Conservation (phyloP, 2,797 vertebrate genomes). For the Acanthiza pusilla region DNA sequence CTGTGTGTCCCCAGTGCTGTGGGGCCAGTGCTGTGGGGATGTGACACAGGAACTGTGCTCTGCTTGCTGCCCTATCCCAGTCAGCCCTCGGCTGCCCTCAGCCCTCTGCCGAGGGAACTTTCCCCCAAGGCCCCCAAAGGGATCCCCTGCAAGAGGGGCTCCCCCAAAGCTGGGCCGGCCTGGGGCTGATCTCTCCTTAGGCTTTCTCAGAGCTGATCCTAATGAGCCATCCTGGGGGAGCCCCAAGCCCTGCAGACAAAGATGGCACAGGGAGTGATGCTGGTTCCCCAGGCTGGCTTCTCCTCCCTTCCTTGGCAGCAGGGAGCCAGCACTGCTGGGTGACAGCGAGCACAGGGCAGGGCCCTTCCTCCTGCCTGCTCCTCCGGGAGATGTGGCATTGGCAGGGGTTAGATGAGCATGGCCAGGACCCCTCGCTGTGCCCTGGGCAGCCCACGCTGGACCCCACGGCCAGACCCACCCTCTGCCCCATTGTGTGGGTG, state of each 20-base stretch:
- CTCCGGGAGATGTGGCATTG: rapidly evolving
- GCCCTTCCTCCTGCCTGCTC: rapidly evolving
- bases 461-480: not conserved
- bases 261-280: no score
- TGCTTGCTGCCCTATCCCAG: not conserved
- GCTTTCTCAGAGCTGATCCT: not conserved
- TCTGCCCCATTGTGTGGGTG: not conserved
- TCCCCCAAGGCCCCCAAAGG: not conserved
- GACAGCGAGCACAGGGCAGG: not conserved
- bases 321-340: not conserved
- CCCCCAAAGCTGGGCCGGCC: not conserved
- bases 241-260: not conserved
- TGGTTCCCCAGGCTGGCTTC: no score
- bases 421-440: rapidly evolving
- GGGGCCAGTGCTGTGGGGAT: not conserved
- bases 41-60: not conserved
- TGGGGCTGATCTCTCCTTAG: not conserved
- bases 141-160: not conserved
- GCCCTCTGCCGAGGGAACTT: not conserved
- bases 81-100: not conserved
- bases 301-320: no score
- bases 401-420: not conserved
- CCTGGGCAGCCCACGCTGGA: not conserved
- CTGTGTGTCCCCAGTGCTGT: not conserved
- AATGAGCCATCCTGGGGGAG: not conserved